Evolutionary conservation across 2,888 invertebrate species (phyloP).

Genomic region (Epinotia brunnichana): DNA sequence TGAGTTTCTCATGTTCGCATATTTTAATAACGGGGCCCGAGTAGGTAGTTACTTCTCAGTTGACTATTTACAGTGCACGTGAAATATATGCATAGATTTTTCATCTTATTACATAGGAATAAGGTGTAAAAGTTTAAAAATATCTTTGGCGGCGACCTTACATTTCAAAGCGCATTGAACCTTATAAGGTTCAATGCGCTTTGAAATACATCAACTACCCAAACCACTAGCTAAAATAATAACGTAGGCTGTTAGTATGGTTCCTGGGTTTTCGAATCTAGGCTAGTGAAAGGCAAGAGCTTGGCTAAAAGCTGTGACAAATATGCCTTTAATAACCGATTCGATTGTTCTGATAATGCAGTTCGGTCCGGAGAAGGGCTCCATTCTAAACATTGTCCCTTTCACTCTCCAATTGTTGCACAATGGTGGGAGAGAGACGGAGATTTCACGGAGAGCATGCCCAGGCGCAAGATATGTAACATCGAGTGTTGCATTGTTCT

Average conservation of each 20-base stretch:
- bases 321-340: slow-evolving; percentile 40
- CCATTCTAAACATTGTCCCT: slow-evolving; percentile 11
- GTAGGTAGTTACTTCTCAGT: not conserved
- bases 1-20: not conserved
- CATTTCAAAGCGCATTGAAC: slow-evolving; percentile 2
- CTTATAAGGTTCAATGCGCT: slow-evolving; percentile 1
- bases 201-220: not conserved
- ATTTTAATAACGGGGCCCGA: not conserved
- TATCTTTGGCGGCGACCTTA: too few species aligned
- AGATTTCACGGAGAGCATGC: slow-evolving; percentile 17
- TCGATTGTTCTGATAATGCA: slow-evolving; percentile 41
- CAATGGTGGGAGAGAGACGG: slow-evolving; percentile 2
- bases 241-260: not conserved
- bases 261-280: slow-evolving; percentile 28
- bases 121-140: too few species aligned
- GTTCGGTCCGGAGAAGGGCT: slow-evolving; percentile 22
- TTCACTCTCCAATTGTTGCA: slow-evolving; percentile 10
- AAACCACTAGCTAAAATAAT: not conserved
- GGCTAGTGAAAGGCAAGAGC: slow-evolving; percentile 39
- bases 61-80: not conserved
- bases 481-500: slow-evolving; percentile 38
- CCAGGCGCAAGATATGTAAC: slow-evolving; percentile 23
- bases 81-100: too few species aligned
- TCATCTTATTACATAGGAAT: too few species aligned
- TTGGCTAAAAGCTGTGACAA: slow-evolving; percentile 41